Evolutionary conservation across 1,140 invertebrate species (phyloP).

Genomic region (Drosophila willistoni): DNA sequence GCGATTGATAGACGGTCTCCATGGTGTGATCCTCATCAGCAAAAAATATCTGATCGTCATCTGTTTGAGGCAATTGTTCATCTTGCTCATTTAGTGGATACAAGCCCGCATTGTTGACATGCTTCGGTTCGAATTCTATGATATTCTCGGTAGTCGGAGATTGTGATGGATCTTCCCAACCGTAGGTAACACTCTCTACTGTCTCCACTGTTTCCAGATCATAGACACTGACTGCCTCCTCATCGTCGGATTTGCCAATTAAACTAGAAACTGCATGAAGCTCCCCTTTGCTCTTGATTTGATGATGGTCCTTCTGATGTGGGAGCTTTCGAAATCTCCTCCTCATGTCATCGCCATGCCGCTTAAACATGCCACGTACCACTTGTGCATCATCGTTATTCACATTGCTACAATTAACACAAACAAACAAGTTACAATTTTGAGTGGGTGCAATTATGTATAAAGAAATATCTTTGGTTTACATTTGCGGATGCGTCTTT

Average conservation of each 20-base stretch:
- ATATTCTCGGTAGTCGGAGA: slow-evolving; percentile 43
- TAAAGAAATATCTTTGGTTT: slow-evolving; percentile 14
- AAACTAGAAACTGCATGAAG: not conserved
- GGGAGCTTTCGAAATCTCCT: not conserved
- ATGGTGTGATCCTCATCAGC: slow-evolving; percentile 4
- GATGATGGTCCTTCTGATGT: not conserved
- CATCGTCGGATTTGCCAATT: not conserved
- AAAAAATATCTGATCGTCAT: not conserved
- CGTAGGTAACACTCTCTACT: slow-evolving; percentile 37
- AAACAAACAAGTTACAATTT: not conserved
- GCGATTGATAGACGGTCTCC: not conserved
- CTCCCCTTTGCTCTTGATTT: slow-evolving; percentile 29
- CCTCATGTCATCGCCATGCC: slow-evolving; percentile 13
- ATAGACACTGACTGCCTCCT: not conserved
- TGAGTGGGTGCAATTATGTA: too few relatives aligned
- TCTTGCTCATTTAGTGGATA: slow-evolving; percentile 25
- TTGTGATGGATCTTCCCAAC: slow-evolving; percentile 18
- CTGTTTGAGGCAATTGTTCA: not conserved
- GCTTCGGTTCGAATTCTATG: slow-evolving; percentile 54
- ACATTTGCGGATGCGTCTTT: slow-evolving; percentile 56
- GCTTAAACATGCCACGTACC: slow-evolving; percentile 49
- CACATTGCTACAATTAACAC: slow-evolving; percentile 45
- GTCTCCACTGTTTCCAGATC: slow-evolving; percentile 20
- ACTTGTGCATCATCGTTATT: slow-evolving; percentile 48
- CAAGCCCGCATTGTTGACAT: slow-evolving; percentile 3